Base-by-base conservation (phyloP, 2,888 invertebrate genomes). In the Drosophila greeni region DNA sequence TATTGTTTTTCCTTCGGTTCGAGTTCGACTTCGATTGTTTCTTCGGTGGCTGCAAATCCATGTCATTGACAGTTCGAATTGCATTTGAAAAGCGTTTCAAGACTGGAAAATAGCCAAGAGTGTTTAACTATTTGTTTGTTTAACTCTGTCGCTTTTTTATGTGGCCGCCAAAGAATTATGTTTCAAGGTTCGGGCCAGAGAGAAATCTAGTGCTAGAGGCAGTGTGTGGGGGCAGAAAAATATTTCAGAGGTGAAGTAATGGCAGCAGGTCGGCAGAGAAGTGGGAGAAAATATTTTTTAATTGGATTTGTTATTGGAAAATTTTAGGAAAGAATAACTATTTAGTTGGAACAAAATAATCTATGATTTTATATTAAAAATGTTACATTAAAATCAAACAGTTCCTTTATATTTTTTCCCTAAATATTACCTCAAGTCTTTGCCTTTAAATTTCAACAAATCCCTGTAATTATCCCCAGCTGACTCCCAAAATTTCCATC, bases 1-100 rank as follows among this genome's bases (percentile, higher is more conserved):
- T 48, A 57, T 60, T 58, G 61, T 45, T 69, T 69, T 53, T 61
- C 45, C 40, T 40, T 69, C 70, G 64, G 12, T 53, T 62, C 45
- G 45, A 18, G 23, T 53, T 62, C 45, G 45, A 18, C 18, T 54
- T 65, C 52, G 55, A 52, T 47, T 52, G 54, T 52, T 55, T 52
- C 55, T 69, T 40, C 48, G 66, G 70, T 70, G 66, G 52, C 70
- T 69, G 66, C 52, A 54, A 82, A 84, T 79, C 65, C 84, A 73
- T 79, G 79, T 82, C 79, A 79, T 84, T 79, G 79, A 84, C 79
- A 84, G 79, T 84, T 75, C 61, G 65, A 73, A 51, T 52, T 69
- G 69, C 55, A 56, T 33, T 48, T 40, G 53, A 47, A 40, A 57
- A 57, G 39, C 18, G 56, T 40, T 54, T 56, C 18, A 20, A 14